Evolutionary conservation across 2,113 vertebrate species (phyloP), one percentile per base, ranked within the genome.

Genomic region (Dasypus novemcinctus): DNA sequence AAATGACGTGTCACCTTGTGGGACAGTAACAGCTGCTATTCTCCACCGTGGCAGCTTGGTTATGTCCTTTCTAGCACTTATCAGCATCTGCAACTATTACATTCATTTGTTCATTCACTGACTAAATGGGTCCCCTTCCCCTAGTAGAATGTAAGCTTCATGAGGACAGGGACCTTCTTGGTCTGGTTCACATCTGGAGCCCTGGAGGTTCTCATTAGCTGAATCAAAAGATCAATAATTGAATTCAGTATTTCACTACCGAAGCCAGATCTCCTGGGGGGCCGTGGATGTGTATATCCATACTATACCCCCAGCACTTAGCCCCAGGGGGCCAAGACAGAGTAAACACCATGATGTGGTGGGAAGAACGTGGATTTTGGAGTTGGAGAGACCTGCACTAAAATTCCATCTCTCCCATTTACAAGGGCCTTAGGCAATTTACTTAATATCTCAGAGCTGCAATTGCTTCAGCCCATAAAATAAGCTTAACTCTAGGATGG

Each of bases 81-180:
- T 2, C 3, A 52, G 31, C 79, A 46, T 21, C 20, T 9, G 7
- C 71, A 21, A 10, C 74, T 91, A 2, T 61, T 61, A 18, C 21
- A 33, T 31, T 20, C 15, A 21, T 87, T n/a, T 64, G 5, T 25
- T 31, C 8, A 12, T 69, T 1, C 4, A 2, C 90, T 71, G 96
- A 78, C 17, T 20, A 25, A 90, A n/a, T 72, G 13, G 36, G 5
- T 14, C 29, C 2, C 64, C 15, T 4, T 7, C 1, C 20, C 20
- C 5, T 4, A 4, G 0, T 0, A 72, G 36, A 41, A 12, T 4
- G 4, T 4, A 52, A 17, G 4, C 38, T 57, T 43, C 8, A 13
- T 3, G 17, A 33, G 29, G 33, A 72, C 7, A 38, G 43, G 61
- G 7, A 66, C 33, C 23, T 66, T 15, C 52, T 64, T 38, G 12